A percentile compares a stretch with the other conserved stretches of the same genome.
phyloP scores from a whole-genome alignment of 2,113 vertebrate species.

The Apodemus sylvaticus region DNA sequence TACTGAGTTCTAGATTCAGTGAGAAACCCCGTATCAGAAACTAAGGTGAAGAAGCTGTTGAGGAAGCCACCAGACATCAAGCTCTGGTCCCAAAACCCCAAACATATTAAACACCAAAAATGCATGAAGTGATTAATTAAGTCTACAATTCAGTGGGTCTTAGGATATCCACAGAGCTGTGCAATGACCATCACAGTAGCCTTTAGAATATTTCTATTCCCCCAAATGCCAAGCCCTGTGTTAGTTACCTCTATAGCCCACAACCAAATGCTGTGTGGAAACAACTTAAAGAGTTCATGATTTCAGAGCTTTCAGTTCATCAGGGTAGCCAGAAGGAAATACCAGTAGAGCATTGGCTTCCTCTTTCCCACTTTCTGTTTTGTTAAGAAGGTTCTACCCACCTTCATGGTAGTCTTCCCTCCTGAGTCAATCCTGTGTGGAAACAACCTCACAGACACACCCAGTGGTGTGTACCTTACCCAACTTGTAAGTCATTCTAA shows the following conservation, averaged over 20 bases:
- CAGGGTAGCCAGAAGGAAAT: background rate
- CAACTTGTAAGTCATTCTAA: background rate
- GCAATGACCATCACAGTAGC: background rate
- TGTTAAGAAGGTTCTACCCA: background rate
- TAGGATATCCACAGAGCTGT: background rate
- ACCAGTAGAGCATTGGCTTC: background rate
- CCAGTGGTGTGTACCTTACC: background rate
- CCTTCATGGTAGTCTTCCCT: background rate
- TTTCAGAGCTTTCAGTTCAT: background rate
- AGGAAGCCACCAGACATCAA: background rate
- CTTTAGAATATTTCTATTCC: background rate
- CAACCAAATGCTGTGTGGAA: background rate
- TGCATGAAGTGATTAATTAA: background rate
- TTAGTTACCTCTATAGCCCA: background rate
- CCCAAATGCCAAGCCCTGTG: accelerated
- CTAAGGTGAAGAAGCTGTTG: background rate
- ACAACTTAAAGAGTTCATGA: background rate
- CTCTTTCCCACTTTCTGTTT: background rate
- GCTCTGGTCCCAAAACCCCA: background rate
- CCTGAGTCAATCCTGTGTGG: background rate
- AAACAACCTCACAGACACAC: background rate
- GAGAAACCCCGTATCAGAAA: background rate
- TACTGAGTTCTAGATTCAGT: background rate
- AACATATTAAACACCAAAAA: background rate
- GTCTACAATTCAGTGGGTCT: too few relatives aligned